Conservation (phyloP, 2,797 vertebrate species). For the Leptodactylus fallax region DNA sequence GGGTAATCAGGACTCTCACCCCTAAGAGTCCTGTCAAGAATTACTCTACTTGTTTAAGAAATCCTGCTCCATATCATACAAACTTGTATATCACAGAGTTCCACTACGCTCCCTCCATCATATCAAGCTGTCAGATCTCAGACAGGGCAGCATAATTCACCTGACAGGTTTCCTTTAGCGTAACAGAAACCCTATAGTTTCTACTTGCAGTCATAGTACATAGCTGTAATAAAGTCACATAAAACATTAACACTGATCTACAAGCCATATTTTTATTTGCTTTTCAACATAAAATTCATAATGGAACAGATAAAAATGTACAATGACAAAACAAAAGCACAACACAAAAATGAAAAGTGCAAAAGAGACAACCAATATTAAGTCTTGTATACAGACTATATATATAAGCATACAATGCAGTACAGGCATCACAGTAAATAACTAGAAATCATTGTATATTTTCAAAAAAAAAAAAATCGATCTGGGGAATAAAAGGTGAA, state of each 20-base stretch:
- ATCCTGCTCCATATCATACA: too few species aligned
- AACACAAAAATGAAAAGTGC: constrained; percentile 61
- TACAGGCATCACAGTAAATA: constrained; percentile 73
- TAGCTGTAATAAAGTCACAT: background rate
- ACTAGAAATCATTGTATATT: constrained; percentile 69
- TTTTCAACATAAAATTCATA: constrained; percentile 53
- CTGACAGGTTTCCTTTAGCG: too few species aligned
- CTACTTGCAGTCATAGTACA: too few species aligned
- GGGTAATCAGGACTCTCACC: too few species aligned
- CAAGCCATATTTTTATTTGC: constrained; percentile 54
- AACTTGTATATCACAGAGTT: too few species aligned
- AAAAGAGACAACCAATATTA: constrained; percentile 59
- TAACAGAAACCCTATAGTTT: too few species aligned
- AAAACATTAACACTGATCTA: constrained; percentile 8
- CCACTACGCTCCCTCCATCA: too few species aligned
- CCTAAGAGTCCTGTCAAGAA: too few species aligned
- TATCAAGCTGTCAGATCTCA: too few species aligned
- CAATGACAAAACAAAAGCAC: constrained; percentile 61
- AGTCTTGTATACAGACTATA: constrained; percentile 64
- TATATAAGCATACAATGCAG: constrained; percentile 60
- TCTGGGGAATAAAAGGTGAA: constrained; percentile 64
- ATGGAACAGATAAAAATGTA: constrained; percentile 61
- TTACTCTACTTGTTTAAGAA: too few species aligned
- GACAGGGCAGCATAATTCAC: too few species aligned
- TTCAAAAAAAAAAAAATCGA: constrained; percentile 57